A percentile compares a stretch with the other conserved stretches of the same genome.
Evolutionary conservation across 2,797 vertebrate genomes (phyloP).

Genomic region (Neostethus bicornis): DNA sequence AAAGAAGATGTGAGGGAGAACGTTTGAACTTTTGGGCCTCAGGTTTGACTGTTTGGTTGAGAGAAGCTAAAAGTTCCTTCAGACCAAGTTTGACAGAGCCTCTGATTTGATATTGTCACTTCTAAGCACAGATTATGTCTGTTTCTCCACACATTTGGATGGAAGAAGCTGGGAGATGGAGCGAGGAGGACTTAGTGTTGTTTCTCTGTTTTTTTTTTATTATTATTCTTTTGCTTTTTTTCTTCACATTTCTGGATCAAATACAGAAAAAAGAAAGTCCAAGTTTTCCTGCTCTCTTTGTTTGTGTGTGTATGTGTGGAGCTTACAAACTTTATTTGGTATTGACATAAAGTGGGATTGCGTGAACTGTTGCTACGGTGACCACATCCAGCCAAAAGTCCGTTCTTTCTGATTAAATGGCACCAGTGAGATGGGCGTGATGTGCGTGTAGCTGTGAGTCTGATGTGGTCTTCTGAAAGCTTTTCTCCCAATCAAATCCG

Average conservation of each 20-base stretch:
- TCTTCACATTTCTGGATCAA: conserved; percentile 74
- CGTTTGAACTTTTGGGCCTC: conserved; percentile 35
- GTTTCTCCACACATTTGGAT: conserved; percentile 43
- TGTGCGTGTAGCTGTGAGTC: conserved; percentile 51
- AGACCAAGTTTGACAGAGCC: conserved; percentile 42
- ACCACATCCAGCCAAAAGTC: conserved; percentile 45
- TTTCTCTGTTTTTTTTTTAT: conserved; percentile 60
- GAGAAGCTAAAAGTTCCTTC: conserved; percentile 44
- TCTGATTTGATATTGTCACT: conserved; percentile 61
- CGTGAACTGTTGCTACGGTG: conserved; percentile 31
- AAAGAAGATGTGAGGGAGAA: conserved; percentile 37
- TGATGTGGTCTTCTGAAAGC: conserved; percentile 33
- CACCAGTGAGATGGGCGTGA: conserved; percentile 44
- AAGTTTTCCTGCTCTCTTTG: conserved; percentile 65
- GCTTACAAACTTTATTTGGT: conserved; percentile 76
- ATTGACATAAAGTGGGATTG: conserved; percentile 50
- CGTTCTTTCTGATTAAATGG: conserved; percentile 59
- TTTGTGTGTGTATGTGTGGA: conserved; percentile 65
- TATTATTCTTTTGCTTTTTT: conserved; percentile 66
- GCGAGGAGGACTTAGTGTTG: no score
- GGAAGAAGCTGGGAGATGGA: conserved; percentile 58
- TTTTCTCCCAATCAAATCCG: conserved; percentile 59
- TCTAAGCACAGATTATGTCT: conserved; percentile 58
- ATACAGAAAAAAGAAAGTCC: conserved; percentile 72
- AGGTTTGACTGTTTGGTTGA: conserved; percentile 41